Evolutionary conservation across 2,113 vertebrate species (phyloP).

Genomic region (Scytalopus superciliaris): DNA sequence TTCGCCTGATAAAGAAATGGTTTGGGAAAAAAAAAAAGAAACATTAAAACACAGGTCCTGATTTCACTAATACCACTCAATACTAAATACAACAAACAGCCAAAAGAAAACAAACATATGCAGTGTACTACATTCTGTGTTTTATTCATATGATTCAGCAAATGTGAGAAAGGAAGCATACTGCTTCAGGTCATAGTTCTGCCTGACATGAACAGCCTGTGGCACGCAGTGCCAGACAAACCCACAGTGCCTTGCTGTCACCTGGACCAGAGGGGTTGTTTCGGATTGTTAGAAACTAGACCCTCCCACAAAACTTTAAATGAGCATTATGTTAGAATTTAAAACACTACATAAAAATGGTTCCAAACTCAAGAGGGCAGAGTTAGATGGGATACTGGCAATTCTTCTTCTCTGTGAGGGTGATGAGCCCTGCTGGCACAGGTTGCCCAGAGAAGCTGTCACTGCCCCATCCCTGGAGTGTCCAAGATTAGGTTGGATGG

Average conservation of each 20-base stretch:
- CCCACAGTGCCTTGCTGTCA: fast-evolving
- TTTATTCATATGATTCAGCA: neutral
- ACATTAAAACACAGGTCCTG: neutral
- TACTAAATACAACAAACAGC: neutral
- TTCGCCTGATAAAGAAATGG: neutral
- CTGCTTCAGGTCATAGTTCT: fast-evolving
- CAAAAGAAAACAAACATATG: neutral
- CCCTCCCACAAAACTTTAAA: neutral
- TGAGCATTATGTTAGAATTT: fast-evolving
- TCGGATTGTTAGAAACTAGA: neutral
- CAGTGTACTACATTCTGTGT: fast-evolving
- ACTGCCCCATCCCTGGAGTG: neutral
- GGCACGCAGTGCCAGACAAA: fast-evolving
- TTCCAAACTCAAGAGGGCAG: neutral
- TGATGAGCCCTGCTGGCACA: neutral
- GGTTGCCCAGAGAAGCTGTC: neutral
- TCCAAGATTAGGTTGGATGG: fast-evolving
- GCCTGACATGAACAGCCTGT: fast-evolving
- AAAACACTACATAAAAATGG: neutral
- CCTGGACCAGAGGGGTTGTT: fast-evolving
- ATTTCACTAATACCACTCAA: fast-evolving
- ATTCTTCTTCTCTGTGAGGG: neutral
- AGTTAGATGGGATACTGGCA: too few species aligned
- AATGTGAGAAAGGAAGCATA: neutral
- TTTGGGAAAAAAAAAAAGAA: neutral